Conservation (phyloP, 2,797 vertebrate species). For the Gymnoscopelus braueri region DNA sequence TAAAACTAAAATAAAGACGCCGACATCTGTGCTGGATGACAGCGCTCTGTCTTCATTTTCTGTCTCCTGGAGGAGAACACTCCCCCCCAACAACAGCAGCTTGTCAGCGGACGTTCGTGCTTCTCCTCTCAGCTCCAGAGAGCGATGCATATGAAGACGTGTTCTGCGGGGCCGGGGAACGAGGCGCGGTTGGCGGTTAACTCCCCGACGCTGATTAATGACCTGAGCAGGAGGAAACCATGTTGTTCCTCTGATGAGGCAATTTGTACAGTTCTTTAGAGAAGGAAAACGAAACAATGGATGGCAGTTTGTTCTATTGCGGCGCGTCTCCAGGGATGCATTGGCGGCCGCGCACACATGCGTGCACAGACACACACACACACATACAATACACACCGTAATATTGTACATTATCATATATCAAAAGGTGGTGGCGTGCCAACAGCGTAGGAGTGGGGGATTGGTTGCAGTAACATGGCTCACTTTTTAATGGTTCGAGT, state of each 20-base stretch:
- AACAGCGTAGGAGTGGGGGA: slow-evolving; percentile 32
- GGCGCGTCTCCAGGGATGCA: slow-evolving; percentile 64
- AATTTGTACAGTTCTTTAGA: slow-evolving; percentile 73
- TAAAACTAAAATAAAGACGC: neutral
- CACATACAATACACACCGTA: too few species aligned
- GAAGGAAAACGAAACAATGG: slow-evolving; percentile 58
- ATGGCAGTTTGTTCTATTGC: slow-evolving; percentile 74
- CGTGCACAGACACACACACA: too few species aligned
- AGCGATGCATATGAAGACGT: slow-evolving; percentile 13
- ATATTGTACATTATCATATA: slow-evolving; percentile 52
- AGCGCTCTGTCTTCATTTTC: slow-evolving; percentile 24
- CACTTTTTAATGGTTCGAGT: slow-evolving; percentile 58
- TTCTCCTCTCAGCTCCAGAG: slow-evolving; percentile 24
- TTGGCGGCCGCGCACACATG: slow-evolving; percentile 46
- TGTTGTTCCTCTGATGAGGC: slow-evolving; percentile 75
- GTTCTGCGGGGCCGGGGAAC: too few species aligned
- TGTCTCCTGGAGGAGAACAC: slow-evolving; percentile 14
- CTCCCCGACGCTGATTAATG: slow-evolving; percentile 68
- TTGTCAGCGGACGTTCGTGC: slow-evolving; percentile 50
- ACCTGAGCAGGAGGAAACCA: slow-evolving; percentile 65
- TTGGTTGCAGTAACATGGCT: slow-evolving; percentile 24
- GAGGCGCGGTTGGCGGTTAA: neutral
- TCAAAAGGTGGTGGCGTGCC: slow-evolving; percentile 51
- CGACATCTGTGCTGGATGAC: slow-evolving; percentile 12
- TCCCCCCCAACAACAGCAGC: slow-evolving; percentile 33